These are phyloP conservation scores for Microchrysa polita DNA, from an alignment of 2,888 invertebrate genomes.

Conservation along the genomic window DNA sequence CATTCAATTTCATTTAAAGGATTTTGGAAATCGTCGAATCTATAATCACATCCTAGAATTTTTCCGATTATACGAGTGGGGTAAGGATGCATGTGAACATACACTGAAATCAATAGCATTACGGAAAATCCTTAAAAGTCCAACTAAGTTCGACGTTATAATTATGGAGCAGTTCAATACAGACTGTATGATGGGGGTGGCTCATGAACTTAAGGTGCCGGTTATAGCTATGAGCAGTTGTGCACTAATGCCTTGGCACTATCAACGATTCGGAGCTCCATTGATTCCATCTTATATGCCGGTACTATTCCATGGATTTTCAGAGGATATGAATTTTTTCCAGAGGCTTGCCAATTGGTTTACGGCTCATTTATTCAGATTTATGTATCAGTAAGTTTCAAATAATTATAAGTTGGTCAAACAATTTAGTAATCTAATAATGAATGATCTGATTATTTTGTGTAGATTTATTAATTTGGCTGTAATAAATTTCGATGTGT, in stretches of 20 bases:
- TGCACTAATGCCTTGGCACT: conserved; percentile 71
- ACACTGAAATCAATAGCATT: conserved; percentile 60
- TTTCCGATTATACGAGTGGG: conserved; percentile 61
- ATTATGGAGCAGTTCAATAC: conserved; percentile 77
- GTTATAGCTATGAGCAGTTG: conserved; percentile 69
- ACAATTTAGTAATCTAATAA: too few species aligned
- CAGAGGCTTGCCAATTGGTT: conserved; percentile 66
- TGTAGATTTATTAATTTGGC: too few species aligned
- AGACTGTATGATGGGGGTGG: conserved; percentile 75
- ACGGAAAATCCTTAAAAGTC: conserved; percentile 58
- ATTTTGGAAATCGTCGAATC: conserved; percentile 58
- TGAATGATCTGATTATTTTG: too few species aligned
- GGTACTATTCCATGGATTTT: conserved; percentile 66
- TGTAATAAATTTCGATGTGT: background rate
- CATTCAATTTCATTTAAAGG: conserved; percentile 53
- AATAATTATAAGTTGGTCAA: background rate
- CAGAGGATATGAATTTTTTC: conserved; percentile 64
- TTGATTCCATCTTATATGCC: conserved; percentile 70
- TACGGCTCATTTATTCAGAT: conserved; percentile 54
- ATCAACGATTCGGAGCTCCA: conserved; percentile 68
- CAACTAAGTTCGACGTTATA: conserved; percentile 72
- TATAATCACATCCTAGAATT: conserved; percentile 60
- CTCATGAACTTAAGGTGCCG: conserved; percentile 71
- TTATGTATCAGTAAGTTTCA: conserved; percentile 57
- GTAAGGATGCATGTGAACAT: conserved; percentile 59